Base-by-base conservation (phyloP, 1,140 invertebrate species). In the Drosophila sturtevanti region DNA sequence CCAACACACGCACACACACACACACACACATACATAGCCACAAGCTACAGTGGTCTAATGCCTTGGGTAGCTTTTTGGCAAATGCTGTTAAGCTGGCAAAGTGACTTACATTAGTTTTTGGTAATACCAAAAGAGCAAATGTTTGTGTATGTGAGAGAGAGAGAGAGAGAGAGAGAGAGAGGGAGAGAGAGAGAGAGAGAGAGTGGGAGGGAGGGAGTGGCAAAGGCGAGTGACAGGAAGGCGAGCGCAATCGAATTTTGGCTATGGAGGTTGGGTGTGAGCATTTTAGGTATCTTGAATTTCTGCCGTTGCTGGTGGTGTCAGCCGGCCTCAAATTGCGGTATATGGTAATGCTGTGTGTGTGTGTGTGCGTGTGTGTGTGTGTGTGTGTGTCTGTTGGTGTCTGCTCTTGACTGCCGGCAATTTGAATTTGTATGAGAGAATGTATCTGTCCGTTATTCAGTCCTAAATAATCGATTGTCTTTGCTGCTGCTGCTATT, bases 31-130 rank as follows among this genome's bases (percentile, higher is more conserved):
- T 0, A 18, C 7, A 34, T 31, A 34, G 24, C 55, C 21, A 16
- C 24, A 58, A 31, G 55, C 55, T 31, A 54, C 51, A 27, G 52
- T 34, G 24, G 54, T 48, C 41, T 48, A 48, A 48, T 48, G 41
- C 41, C 54, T 56, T 27, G 54, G 54, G 31, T 27, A 56, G 59
- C 35, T 38, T 27, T 22, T 38, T 38, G 37, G 38, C 35, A 62
- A 62, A 44, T 62, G 35, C 38, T 62, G 59, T 62, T 62, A 62
- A 62, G 62, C 48, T 56, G 22, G 44, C 24, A 63, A 48, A 52
- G 62, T 63, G 62, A 51, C 62, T 63, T 63, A 51, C 48, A 63
- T 63, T 63, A 52, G 62, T 63, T 48, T 48, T 48, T 21, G 41
- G 41, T 48, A 48, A 48, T 48, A 48, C 41, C 41, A 48, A 48